phyloP scores from a whole-genome alignment of 1,140 invertebrate species.

The Vanessa atalanta region DNA sequence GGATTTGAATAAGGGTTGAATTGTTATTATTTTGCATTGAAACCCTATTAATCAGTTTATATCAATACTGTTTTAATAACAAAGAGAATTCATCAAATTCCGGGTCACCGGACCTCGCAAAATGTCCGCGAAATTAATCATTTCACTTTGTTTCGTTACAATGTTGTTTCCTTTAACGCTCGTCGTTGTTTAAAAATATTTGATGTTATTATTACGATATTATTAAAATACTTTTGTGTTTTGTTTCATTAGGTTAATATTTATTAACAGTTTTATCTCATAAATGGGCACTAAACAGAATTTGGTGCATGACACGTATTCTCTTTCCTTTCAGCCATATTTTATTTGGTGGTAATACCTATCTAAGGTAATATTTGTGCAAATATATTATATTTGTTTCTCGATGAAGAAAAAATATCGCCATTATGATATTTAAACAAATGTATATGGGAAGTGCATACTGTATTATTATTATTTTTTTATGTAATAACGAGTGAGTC shows the following conservation, averaged over 20 bases:
- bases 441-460: too few relatives aligned
- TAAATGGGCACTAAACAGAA: too few relatives aligned
- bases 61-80: conserved; percentile 4
- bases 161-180: background rate
- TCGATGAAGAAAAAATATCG: too few relatives aligned
- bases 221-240: background rate
- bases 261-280: background rate
- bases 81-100: background rate
- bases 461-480: too few relatives aligned
- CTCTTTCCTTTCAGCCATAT: too few relatives aligned
- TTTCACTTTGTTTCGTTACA: background rate
- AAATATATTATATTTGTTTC: too few relatives aligned
- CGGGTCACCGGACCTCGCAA: background rate
- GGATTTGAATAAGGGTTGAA: background rate
- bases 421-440: too few relatives aligned
- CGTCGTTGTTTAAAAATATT: background rate
- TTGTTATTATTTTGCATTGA: background rate
- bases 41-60: background rate
- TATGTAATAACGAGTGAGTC: too few relatives aligned
- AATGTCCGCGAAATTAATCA: conserved; percentile 1
- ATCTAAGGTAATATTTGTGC: too few relatives aligned
- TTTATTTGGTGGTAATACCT: too few relatives aligned
- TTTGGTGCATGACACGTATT: too few relatives aligned
- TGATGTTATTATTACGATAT: background rate
- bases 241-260: background rate